Evolutionary conservation across 2,888 invertebrate genomes (phyloP).

Genomic region (Choreutis nemorana): DNA sequence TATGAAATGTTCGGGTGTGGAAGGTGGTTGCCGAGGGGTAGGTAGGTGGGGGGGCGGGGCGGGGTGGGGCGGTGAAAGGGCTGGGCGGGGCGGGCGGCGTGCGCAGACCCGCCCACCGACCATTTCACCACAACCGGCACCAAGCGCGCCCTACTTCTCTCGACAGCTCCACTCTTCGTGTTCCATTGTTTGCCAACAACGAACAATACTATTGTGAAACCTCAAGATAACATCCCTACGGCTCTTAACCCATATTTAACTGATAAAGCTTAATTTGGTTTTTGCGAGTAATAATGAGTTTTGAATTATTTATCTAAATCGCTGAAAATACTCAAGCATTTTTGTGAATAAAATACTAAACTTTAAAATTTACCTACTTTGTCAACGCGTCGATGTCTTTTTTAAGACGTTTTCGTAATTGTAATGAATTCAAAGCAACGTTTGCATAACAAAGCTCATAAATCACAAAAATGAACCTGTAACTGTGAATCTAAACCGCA

Average conservation of each 20-base stretch:
- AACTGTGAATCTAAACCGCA: too few relatives aligned
- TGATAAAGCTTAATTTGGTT: slow-evolving; percentile 20
- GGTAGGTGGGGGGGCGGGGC: slow-evolving; percentile 33
- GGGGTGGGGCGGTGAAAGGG: slow-evolving; percentile 56
- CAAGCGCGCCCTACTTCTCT: slow-evolving; percentile 49
- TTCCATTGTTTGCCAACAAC: slow-evolving; percentile 53
- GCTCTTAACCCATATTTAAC: too few relatives aligned
- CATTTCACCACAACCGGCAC: slow-evolving; percentile 50
- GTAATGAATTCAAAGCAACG: too few relatives aligned
- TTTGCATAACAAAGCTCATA: too few relatives aligned
- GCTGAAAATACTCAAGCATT: too few relatives aligned
- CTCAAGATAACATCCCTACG: slow-evolving; percentile 48
- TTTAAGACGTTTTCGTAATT: too few relatives aligned
- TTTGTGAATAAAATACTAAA: too few relatives aligned
- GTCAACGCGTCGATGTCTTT: too few relatives aligned
- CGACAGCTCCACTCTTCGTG: slow-evolving; percentile 54
- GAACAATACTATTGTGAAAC: slow-evolving; percentile 59
- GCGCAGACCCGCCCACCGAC: slow-evolving; percentile 49
- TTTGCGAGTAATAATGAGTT: too few relatives aligned
- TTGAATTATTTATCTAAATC: too few relatives aligned
- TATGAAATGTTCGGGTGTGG: slow-evolving; percentile 34
- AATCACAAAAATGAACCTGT: too few relatives aligned
- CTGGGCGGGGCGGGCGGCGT: slow-evolving; percentile 59
- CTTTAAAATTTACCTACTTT: too few relatives aligned
- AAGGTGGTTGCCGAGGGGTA: slow-evolving; percentile 41